phyloP scores from a whole-genome alignment of 2,888 invertebrate species.

The Julus scanicus region DNA sequence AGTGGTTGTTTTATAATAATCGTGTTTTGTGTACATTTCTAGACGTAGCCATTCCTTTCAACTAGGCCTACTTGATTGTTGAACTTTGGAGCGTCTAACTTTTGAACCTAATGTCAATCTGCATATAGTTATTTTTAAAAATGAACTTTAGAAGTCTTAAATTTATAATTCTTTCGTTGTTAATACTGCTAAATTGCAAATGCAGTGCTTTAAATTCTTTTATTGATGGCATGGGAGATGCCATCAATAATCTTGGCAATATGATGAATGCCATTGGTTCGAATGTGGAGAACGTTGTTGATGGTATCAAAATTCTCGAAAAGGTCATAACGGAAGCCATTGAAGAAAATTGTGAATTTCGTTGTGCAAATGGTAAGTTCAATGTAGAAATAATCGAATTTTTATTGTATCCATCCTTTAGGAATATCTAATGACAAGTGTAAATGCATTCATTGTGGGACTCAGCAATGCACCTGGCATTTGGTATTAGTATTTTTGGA shows the following conservation, averaged over 20 bases:
- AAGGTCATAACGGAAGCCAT: constrained; percentile 87
- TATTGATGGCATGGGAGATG: background rate
- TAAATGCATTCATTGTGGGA: too few species aligned
- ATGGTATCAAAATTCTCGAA: constrained; percentile 69
- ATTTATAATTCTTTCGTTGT: background rate
- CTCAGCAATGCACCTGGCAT: too few species aligned
- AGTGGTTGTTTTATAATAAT: too few species aligned
- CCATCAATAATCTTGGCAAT: constrained; percentile 37
- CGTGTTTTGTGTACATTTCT: background rate
- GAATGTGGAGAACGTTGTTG: constrained; percentile 25
- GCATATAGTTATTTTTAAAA: background rate
- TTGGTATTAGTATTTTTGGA: too few species aligned
- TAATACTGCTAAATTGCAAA: background rate
- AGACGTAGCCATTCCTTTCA: background rate
- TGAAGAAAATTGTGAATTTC: constrained; percentile 82
- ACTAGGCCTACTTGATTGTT: background rate
- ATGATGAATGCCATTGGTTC: background rate
- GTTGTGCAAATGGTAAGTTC: constrained; percentile 78
- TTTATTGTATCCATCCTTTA: too few species aligned
- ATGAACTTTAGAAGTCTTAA: background rate
- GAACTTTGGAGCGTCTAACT: background rate
- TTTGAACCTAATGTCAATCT: background rate
- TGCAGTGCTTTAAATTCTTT: background rate
- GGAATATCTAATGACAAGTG: too few species aligned
- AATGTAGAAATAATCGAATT: too few species aligned